Base-by-base conservation (phyloP, 2,113 vertebrate species). In the Vanacampus margaritifer region DNA sequence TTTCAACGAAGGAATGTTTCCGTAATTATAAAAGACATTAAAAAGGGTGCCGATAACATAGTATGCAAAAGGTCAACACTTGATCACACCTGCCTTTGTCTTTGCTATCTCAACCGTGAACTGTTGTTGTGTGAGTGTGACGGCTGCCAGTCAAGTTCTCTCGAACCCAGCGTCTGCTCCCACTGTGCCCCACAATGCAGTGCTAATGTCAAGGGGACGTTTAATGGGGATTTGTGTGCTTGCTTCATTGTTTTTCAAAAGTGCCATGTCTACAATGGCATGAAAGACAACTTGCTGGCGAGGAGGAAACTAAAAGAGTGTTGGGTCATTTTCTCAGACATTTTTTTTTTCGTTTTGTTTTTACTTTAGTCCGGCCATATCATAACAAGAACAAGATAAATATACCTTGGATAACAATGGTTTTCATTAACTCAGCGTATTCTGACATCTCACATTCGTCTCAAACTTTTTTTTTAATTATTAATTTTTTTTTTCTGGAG, bases 231-330 rank as follows among this genome's bases (percentile, higher is more conserved):
- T 71, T 78, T 59, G 64, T 28, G 67, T 24, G 68, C 67, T 75
- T 53, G 48, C 54, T 37, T 78, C 70, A 80, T 83, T 86, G 76
- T 87, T 73, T 83, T 88, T 83, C 73, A 79, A 79, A 17, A 35
- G 19, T 75, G 78, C 71, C 64, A 72, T 68, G 51, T 71, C 76
- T 50, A 89, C 84, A 90, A 81, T 89, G 83, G 79, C 81, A 79
- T 80, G 65, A 87, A 85, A 85, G 82, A 80, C 53, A 58, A 68
- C 80, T 74, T 72, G 68, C 76, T 45, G 59, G 43, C 3, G 67
- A 75, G 64, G 79, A 84, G 88, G 85, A 89, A 88, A 66, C 71
- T 1, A 21, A 57, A n/a, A 81, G 32, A 73, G 78, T 78, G 77
- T 77, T 82, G 83, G 79, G 80, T 64, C 24, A 62, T n/a, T n/a